phyloP scores from a whole-genome alignment of 1,140 invertebrate genomes.

The Rhyzopertha dominica region DNA sequence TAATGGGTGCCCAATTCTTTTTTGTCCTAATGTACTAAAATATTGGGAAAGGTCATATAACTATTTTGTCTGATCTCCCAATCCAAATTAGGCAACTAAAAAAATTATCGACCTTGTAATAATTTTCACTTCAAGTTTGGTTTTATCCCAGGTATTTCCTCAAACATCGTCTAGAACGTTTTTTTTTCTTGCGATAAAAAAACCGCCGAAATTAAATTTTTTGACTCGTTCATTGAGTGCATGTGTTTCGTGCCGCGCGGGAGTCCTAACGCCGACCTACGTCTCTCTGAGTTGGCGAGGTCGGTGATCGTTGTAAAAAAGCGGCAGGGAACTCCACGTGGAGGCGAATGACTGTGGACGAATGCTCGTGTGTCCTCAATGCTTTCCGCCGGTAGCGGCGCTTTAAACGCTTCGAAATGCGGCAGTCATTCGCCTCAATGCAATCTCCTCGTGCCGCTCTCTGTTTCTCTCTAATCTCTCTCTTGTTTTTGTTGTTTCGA shows the following conservation, averaged over 20 bases:
- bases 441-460: constrained; percentile 31
- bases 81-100: too few species aligned
- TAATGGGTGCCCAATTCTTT: too few species aligned
- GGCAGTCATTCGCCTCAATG: constrained; percentile 36
- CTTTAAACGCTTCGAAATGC: constrained; percentile 20
- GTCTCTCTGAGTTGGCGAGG: constrained; percentile 46
- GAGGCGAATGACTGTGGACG: constrained; percentile 44
- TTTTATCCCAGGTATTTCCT: not conserved
- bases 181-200: not conserved
- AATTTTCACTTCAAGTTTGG: not conserved
- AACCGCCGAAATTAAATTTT: not conserved
- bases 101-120: not conserved
- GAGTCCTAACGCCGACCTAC: constrained; percentile 38
- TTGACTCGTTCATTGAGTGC: not conserved
- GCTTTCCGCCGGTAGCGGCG: constrained; percentile 20
- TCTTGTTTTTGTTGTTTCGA: constrained; percentile 8
- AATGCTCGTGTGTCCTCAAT: constrained; percentile 29
- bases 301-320: constrained; percentile 46
- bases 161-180: constrained; percentile 6
- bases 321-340: constrained; percentile 42
- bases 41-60: too few species aligned
- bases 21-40: too few species aligned
- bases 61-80: too few species aligned
- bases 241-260: too few species aligned
- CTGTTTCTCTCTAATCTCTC: constrained; percentile 13